Percentiles rank a stretch among this genome's conserved stretches.
Conservation (phyloP, 1,140 invertebrate species). For the Drosophila tsacasi region DNA sequence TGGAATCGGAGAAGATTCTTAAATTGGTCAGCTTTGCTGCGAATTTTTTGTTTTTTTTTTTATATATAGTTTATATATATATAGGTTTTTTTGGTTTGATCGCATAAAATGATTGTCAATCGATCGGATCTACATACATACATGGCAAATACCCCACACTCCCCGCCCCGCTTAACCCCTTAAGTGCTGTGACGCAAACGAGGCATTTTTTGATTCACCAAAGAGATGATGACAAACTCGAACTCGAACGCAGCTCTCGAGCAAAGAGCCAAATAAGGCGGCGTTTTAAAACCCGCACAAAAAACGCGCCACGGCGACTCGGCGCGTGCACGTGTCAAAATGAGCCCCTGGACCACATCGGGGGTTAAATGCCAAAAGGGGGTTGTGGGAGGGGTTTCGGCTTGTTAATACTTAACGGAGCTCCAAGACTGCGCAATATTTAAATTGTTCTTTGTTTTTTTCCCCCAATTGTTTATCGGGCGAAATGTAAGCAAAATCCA, state of each 20-base stretch:
- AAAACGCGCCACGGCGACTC: slow-evolving; percentile 44
- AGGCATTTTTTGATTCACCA: slow-evolving; percentile 34
- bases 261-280: slow-evolving; percentile 62
- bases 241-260: slow-evolving; percentile 16
- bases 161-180: slow-evolving; percentile 15
- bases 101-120: slow-evolving; percentile 50
- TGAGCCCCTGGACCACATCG: background rate
- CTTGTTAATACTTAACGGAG: slow-evolving; percentile 14
- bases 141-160: slow-evolving; percentile 7
- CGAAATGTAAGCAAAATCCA: background rate
- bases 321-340: slow-evolving; percentile 63
- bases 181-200: slow-evolving; percentile 46
- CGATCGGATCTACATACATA: slow-evolving; percentile 55
- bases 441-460: slow-evolving; percentile 23
- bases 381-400: too few relatives aligned
- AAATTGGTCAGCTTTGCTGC: slow-evolving; percentile 63
- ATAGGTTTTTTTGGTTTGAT: slow-evolving; percentile 31
- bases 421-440: slow-evolving; percentile 23
- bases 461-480: slow-evolving; percentile 15
- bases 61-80: too few relatives aligned
- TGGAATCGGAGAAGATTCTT: slow-evolving; percentile 57
- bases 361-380: background rate
- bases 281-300: slow-evolving; percentile 59
- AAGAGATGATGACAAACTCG: slow-evolving; percentile 27
- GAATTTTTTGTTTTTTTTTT: background rate